Conservation (phyloP, 2,888 invertebrate species). For the Agonopterix alstromeriana region DNA sequence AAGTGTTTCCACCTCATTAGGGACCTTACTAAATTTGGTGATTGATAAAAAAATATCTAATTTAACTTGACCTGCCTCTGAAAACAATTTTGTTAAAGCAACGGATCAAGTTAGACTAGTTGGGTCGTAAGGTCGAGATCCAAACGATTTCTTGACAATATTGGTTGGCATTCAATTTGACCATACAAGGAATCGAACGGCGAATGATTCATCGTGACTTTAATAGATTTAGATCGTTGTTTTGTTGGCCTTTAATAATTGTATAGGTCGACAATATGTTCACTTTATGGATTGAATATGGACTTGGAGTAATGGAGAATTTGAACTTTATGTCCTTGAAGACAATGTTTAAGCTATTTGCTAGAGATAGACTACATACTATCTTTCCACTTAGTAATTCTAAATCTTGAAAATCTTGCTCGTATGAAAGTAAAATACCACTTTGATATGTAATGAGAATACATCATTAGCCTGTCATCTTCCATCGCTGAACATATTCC, state of each 20-base stretch:
- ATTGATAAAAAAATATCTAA: conserved; percentile 6
- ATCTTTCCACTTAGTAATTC: too few species aligned
- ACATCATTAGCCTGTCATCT: too few species aligned
- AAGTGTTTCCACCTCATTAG: conserved; percentile 1
- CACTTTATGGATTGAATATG: too few species aligned
- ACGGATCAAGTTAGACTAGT: too few species aligned
- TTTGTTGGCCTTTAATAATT: conserved; percentile 16
- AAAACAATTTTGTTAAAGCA: conserved; percentile 9
- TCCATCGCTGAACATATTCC: too few species aligned
- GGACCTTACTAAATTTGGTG: background rate
- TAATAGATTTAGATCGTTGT: conserved; percentile 24
- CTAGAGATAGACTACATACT: too few species aligned
- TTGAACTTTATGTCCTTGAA: too few species aligned
- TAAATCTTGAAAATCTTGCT: too few species aligned
- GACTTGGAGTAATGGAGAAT: too few species aligned
- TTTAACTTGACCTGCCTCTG: conserved; percentile 16
- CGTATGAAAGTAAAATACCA: too few species aligned
- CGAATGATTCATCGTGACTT: conserved; percentile 39
- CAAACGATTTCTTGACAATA: background rate
- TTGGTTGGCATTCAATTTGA: conserved; percentile 35
- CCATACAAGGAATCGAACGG: conserved; percentile 40
- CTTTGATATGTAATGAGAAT: too few species aligned
- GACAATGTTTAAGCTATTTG: too few species aligned
- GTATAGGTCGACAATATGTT: background rate
- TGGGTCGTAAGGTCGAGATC: background rate